phyloP scores from a whole-genome alignment of 2,797 vertebrate species.

The Corythornis leucogaster region DNA sequence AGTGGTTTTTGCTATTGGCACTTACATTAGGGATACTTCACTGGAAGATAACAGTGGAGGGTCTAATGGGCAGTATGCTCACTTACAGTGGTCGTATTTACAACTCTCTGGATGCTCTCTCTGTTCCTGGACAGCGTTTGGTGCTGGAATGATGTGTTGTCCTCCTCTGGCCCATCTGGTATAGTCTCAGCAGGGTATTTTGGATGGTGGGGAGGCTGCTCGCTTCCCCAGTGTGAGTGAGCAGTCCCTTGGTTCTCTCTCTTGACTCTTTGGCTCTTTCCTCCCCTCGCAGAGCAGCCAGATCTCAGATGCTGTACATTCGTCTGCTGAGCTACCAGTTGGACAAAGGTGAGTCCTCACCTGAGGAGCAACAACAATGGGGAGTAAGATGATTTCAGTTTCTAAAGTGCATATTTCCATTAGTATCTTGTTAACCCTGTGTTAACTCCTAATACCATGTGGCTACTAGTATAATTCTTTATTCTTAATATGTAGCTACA shows the following conservation, averaged over 20 bases:
- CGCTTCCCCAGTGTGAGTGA: fast-evolving
- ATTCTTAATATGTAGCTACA: neutral
- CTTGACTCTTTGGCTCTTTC: neutral
- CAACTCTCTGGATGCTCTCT: neutral
- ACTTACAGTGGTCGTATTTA: neutral
- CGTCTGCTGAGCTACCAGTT: neutral
- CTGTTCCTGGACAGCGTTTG: neutral
- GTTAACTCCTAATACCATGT: neutral
- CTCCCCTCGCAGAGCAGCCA: neutral
- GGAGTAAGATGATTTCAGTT: neutral
- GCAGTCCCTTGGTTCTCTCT: neutral
- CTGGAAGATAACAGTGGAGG: neutral
- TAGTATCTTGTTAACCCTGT: neutral
- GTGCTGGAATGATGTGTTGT: neutral
- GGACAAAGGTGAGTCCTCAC: neutral
- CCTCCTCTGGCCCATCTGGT: neutral
- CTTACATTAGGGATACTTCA: neutral
- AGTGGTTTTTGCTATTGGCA: neutral
- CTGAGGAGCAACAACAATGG: neutral
- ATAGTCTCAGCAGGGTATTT: neutral
- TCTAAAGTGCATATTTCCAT: neutral
- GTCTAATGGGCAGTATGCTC: neutral
- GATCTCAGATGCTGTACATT: neutral
- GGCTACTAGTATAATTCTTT: neutral
- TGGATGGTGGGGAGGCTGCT: neutral